phyloP scores from a whole-genome alignment of 2,888 invertebrate genomes.

The Mechanitis mazaeus region DNA sequence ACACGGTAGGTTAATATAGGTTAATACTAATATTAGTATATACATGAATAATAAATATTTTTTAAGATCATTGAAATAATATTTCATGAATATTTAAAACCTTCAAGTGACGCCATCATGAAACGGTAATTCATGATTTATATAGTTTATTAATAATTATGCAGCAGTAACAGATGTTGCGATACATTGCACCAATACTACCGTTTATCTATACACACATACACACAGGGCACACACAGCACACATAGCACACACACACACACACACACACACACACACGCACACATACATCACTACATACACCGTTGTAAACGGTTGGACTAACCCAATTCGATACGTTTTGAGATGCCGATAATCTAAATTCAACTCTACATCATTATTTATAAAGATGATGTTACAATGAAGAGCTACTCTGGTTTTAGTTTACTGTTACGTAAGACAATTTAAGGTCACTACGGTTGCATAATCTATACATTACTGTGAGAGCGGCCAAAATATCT shows the following conservation, averaged over 20 bases:
- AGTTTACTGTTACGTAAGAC: constrained; percentile 62
- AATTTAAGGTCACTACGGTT: constrained; percentile 63
- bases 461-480: constrained; percentile 56
- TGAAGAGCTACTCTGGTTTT: constrained; percentile 39
- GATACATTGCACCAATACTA: constrained; percentile 25
- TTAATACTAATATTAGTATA: too few relatives aligned
- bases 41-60: too few relatives aligned
- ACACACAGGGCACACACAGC: constrained; percentile 31
- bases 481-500: constrained; percentile 43
- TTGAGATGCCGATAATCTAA: constrained; percentile 22
- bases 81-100: neutral
- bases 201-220: constrained; percentile 31
- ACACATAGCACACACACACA: constrained; percentile 30
- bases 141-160: constrained; percentile 14
- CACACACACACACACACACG: constrained; percentile 31
- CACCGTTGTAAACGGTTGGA: constrained; percentile 39
- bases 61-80: neutral
- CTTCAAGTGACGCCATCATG: neutral
- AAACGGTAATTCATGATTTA: neutral
- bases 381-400: constrained; percentile 31
- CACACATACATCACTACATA: constrained; percentile 39
- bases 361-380: constrained; percentile 17
- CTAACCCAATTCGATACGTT: constrained; percentile 52
- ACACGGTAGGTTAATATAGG: too few relatives aligned
- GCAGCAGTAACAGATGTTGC: constrained; percentile 18